Conservation (phyloP, 1,140 invertebrate genomes). For the Drosophila prosaltans region DNA sequence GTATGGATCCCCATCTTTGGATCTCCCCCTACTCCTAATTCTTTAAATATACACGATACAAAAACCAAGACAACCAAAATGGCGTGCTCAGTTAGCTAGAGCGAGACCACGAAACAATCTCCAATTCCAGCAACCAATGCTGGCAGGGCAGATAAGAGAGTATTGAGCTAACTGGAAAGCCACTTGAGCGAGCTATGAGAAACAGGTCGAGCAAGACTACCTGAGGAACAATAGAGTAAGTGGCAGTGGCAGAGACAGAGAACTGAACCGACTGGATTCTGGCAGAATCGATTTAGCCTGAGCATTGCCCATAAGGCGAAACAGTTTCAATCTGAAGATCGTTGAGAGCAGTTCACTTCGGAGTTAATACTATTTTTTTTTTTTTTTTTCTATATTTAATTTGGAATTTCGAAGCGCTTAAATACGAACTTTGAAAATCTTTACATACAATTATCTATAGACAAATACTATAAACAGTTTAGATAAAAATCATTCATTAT, state of each 20-base stretch:
- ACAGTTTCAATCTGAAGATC: slow-evolving; percentile 68
- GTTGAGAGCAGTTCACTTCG: slow-evolving; percentile 56
- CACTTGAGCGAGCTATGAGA: slow-evolving; percentile 41
- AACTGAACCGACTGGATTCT: slow-evolving; percentile 67
- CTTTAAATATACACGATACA: not conserved
- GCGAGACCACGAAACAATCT: slow-evolving; percentile 42
- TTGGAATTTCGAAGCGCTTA: not conserved
- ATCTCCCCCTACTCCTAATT: slow-evolving; percentile 29
- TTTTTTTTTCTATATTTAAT: not conserved
- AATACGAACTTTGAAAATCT: not conserved
- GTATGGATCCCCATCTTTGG: slow-evolving; percentile 57
- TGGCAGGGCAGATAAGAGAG: slow-evolving; percentile 25
- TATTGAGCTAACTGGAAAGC: slow-evolving; percentile 1
- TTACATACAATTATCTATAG: not conserved
- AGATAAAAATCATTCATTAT: slow-evolving; percentile 33
- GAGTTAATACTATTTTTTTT: not conserved
- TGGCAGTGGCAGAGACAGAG: slow-evolving; percentile 15
- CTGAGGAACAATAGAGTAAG: slow-evolving; percentile 44
- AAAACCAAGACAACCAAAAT: slow-evolving; percentile 54
- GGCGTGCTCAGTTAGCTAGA: slow-evolving; percentile 44
- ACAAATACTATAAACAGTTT: not conserved
- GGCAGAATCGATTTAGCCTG: slow-evolving; percentile 52
- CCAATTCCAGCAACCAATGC: slow-evolving; percentile 50
- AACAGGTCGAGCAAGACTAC: slow-evolving; percentile 66
- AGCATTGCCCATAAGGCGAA: slow-evolving; percentile 31